A percentile compares a stretch with the other conserved stretches of the same genome.
Conservation (phyloP, 2,888 invertebrate genomes). For the Rhingia campestris region DNA sequence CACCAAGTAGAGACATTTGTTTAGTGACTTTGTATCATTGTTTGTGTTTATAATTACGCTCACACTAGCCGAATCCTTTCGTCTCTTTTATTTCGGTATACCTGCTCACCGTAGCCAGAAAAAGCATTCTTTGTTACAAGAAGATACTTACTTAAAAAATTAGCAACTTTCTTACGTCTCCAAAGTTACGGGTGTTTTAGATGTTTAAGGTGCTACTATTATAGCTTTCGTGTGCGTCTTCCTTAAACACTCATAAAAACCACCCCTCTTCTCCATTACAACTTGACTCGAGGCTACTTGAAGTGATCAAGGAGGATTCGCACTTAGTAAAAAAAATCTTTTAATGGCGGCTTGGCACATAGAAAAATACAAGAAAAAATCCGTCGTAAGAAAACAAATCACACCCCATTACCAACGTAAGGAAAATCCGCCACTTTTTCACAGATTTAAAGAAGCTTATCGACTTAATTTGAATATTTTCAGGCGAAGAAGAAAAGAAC, state of each 20-base stretch:
- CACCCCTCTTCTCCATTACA: conserved; percentile 72
- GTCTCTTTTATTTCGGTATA: not conserved
- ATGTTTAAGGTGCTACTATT: not conserved
- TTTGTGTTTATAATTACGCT: conserved; percentile 72
- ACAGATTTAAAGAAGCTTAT: conserved; percentile 82
- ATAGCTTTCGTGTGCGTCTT: conserved; percentile 42
- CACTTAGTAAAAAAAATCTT: conserved; percentile 82
- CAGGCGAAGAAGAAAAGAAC: conserved; percentile 62
- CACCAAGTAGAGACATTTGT: conserved; percentile 66
- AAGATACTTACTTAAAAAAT: conserved; percentile 33
- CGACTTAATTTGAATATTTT: conserved; percentile 76
- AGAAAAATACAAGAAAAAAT: conserved; percentile 38
- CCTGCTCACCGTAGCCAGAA: not conserved
- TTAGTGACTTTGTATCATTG: conserved; percentile 68
- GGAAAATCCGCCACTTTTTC: conserved; percentile 79
- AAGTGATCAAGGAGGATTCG: conserved; percentile 82
- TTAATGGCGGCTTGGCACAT: conserved; percentile 77
- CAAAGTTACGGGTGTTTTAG: conserved; percentile 42
- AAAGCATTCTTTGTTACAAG: conserved; percentile 18
- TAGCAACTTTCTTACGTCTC: conserved; percentile 29
- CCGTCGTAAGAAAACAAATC: conserved; percentile 66
- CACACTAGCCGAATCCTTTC: conserved; percentile 36
- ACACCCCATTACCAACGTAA: conserved; percentile 74
- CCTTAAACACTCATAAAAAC: conserved; percentile 61
- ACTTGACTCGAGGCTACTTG: conserved; percentile 77